Conservation (phyloP, 2,797 vertebrate species). For the Delichon dasypus region DNA sequence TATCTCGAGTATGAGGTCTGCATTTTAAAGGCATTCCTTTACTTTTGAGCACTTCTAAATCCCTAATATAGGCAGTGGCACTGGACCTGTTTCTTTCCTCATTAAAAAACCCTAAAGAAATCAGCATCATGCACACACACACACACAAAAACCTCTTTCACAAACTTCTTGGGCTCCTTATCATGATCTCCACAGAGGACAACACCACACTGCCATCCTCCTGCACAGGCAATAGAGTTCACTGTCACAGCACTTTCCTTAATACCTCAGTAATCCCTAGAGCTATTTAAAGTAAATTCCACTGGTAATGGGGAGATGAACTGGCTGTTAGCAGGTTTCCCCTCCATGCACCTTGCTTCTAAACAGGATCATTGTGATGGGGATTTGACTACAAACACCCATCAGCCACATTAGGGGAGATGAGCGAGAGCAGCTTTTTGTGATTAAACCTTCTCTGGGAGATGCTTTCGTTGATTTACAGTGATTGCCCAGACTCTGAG, state of each 20-base stretch:
- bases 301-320: neutral
- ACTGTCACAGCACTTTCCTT: constrained; percentile 12
- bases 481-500: neutral
- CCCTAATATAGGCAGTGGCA: neutral
- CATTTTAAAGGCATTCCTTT: constrained; percentile 12
- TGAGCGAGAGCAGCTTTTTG: neutral
- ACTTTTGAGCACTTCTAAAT: neutral
- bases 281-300: constrained; percentile 35
- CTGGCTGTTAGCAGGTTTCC: neutral
- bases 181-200: neutral
- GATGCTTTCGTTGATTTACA: neutral
- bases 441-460: neutral
- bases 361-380: neutral
- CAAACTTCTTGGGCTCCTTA: neutral
- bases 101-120: neutral
- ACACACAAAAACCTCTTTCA: neutral
- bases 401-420: neutral
- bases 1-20: constrained; percentile 17
- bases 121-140: neutral
- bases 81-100: neutral
- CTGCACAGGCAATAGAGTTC: neutral
- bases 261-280: constrained; percentile 19
- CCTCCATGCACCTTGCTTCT: neutral
- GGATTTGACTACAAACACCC: constrained; percentile 5
- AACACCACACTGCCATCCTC: neutral